Evolutionary conservation across 2,113 vertebrate genomes (phyloP).

Genomic region (Callopanchax toddi): DNA sequence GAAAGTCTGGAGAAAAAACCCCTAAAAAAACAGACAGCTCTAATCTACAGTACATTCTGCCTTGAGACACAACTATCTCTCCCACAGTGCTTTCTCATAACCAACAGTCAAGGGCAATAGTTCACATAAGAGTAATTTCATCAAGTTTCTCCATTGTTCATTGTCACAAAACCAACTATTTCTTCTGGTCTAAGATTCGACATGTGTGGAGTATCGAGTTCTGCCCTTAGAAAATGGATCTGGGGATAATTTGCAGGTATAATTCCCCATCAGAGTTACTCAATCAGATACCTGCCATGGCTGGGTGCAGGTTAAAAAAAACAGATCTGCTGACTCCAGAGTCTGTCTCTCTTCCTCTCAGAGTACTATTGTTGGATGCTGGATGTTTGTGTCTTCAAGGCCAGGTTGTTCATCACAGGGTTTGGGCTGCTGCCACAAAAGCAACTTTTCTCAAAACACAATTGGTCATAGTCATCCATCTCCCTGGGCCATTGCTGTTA

Average conservation of each 20-base stretch:
- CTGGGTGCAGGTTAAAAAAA: slow-evolving; percentile 57
- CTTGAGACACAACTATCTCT: slow-evolving; percentile 50
- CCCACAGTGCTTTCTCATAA: slow-evolving; percentile 36
- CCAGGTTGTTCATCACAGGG: slow-evolving; percentile 65
- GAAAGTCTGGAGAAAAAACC: background rate
- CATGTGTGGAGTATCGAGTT: slow-evolving; percentile 46
- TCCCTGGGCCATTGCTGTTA: slow-evolving; percentile 53
- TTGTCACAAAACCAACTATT: slow-evolving; percentile 54
- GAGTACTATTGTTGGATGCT: slow-evolving; percentile 53
- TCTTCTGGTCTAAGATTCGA: slow-evolving; percentile 40
- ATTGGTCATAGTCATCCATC: slow-evolving; percentile 69
- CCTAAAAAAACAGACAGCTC: slow-evolving; percentile 19
- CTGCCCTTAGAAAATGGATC: slow-evolving; percentile 44
- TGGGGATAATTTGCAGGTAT: slow-evolving; percentile 56
- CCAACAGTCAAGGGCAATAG: slow-evolving; percentile 43
- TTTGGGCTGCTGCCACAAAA: slow-evolving; percentile 67
- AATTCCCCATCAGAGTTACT: slow-evolving; percentile 58
- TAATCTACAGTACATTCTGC: slow-evolving; percentile 23
- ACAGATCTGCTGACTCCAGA: slow-evolving; percentile 64
- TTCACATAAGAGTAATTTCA: slow-evolving; percentile 57
- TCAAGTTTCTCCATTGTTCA: slow-evolving; percentile 57
- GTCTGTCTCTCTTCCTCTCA: slow-evolving; percentile 52
- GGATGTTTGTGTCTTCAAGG: slow-evolving; percentile 63
- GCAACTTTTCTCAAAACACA: slow-evolving; percentile 70
- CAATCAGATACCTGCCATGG: slow-evolving; percentile 55